Evolutionary conservation across 2,888 invertebrate genomes (phyloP).

Genomic region (Cremastinae sp.): DNA sequence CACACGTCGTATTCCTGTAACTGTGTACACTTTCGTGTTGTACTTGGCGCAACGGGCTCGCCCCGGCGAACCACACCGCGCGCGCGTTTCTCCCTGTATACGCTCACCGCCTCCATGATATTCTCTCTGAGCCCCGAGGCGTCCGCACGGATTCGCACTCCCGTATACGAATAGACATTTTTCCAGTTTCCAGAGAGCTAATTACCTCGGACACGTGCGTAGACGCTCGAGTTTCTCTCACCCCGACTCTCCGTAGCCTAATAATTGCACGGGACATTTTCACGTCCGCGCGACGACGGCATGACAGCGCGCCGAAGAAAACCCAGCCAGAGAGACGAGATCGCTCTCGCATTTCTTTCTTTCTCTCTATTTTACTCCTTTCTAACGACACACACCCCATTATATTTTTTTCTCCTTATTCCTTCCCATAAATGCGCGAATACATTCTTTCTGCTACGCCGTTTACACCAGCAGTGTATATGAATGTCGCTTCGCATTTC

Average conservation of each 20-base stretch:
- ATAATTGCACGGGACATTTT: constrained; percentile 59
- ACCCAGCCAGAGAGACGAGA: not conserved
- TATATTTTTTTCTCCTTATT: too few relatives aligned
- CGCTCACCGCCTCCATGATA: constrained; percentile 11
- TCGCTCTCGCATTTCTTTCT: too few relatives aligned
- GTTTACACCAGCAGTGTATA: too few relatives aligned
- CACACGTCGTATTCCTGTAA: not conserved
- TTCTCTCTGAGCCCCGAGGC: constrained; percentile 38
- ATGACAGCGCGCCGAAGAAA: not conserved
- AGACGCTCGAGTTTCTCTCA: constrained; percentile 48
- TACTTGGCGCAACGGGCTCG: not conserved
- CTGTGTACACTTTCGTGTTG: not conserved
- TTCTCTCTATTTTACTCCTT: too few relatives aligned
- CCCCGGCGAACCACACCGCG: too few relatives aligned
- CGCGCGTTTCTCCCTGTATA: not conserved
- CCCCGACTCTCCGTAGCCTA: constrained; percentile 16
- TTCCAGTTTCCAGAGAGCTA: constrained; percentile 61
- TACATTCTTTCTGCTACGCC: too few relatives aligned
- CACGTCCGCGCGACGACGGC: constrained; percentile 36
- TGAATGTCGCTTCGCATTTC: too few relatives aligned
- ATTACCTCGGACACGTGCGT: constrained; percentile 65
- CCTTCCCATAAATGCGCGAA: too few relatives aligned
- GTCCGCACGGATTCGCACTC: too few relatives aligned
- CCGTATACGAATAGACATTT: constrained; percentile 40
- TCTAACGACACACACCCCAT: too few relatives aligned